Evolutionary conservation across 2,113 vertebrate genomes (phyloP).

Genomic region (Prunella himalayana): DNA sequence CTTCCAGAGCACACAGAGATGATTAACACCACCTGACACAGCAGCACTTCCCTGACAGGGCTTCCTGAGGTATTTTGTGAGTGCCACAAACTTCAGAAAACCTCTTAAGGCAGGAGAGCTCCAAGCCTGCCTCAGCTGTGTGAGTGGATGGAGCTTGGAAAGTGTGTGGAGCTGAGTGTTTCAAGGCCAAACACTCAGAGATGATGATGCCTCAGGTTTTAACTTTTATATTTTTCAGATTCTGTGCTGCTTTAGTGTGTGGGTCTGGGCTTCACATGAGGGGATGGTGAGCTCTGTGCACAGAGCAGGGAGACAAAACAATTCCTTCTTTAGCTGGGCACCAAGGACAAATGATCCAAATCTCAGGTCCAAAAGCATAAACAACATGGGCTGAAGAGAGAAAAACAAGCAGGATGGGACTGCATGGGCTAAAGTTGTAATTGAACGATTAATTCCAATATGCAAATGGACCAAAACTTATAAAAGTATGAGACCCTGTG

Average conservation of each 20-base stretch:
- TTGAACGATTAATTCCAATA: not conserved
- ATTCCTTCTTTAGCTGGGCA: not conserved
- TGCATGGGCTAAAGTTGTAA: not conserved
- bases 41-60: not conserved
- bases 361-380: not conserved
- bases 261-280: not conserved
- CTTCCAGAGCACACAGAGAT: not conserved
- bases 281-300: not conserved
- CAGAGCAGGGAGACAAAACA: not conserved
- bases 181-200: not conserved
- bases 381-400: not conserved
- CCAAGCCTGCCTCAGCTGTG: not conserved
- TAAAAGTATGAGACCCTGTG: not conserved
- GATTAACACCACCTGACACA: not conserved
- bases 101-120: not conserved
- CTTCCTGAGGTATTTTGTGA: not conserved
- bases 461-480: not conserved
- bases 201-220: not conserved
- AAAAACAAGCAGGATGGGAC: not conserved
- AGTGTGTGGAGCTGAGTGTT: rapidly evolving
- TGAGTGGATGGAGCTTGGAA: rapidly evolving
- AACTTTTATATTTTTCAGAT: not conserved
- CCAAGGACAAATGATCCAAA: not conserved
- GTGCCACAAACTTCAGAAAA: not conserved
- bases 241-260: not conserved